Percentiles rank a stretch among this genome's conserved stretches.
These are phyloP conservation scores for Neogobius melanostomus DNA, from an alignment of 2,113 vertebrate genomes.

Conservation along the genomic window DNA sequence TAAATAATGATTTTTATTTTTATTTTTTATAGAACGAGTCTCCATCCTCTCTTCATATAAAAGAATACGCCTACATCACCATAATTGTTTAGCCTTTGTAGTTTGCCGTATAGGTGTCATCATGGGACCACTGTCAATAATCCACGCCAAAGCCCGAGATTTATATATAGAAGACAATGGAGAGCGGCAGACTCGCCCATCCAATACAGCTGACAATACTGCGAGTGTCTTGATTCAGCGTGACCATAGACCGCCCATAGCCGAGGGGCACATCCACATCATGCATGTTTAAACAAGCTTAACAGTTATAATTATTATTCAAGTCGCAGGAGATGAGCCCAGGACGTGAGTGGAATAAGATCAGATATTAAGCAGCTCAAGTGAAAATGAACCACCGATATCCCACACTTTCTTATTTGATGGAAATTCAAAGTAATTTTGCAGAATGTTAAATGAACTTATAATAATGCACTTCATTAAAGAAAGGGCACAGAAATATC, in stretches of 20 bases:
- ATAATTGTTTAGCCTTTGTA: neutral
- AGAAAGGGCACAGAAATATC: neutral
- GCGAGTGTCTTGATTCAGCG: neutral
- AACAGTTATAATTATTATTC: slow-evolving; percentile 9
- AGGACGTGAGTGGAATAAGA: slow-evolving; percentile 18
- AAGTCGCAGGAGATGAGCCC: slow-evolving; percentile 7
- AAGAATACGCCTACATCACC: neutral
- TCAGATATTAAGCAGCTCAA: slow-evolving; percentile 14
- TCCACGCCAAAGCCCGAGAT: neutral
- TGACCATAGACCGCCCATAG: slow-evolving; percentile 2
- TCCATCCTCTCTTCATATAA: too few relatives aligned
- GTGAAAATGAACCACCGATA: slow-evolving; percentile 20
- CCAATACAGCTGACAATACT: neutral
- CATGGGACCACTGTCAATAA: neutral
- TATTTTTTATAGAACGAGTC: too few relatives aligned
- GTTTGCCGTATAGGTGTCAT: slow-evolving; percentile 6
- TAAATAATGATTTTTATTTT: too few relatives aligned
- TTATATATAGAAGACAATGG: neutral
- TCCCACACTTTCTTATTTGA: neutral
- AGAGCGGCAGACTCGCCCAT: neutral
- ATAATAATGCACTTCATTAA: slow-evolving; percentile 5
- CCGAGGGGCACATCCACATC: slow-evolving; percentile 3
- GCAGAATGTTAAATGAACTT: slow-evolving; percentile 12
- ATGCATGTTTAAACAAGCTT: slow-evolving; percentile 3
- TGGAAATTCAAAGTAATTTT: slow-evolving; percentile 8